Evolutionary conservation across 2,888 invertebrate species (phyloP).

Genomic region (Troglohyphantes excavatus): DNA sequence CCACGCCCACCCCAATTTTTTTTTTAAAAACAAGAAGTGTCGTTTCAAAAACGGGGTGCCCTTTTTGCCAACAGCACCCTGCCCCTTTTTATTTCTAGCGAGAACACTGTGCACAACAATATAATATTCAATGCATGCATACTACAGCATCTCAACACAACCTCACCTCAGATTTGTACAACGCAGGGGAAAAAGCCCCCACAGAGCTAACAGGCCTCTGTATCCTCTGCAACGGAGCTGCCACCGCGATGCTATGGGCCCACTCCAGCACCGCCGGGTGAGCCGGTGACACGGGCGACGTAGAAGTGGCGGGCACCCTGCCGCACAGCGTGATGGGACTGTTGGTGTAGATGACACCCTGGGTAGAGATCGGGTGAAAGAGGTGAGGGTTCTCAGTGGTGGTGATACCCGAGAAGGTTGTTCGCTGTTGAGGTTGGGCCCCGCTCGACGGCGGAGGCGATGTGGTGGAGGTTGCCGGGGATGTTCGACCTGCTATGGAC

Average conservation of each 20-base stretch:
- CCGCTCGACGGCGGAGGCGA: slow-evolving; percentile 78
- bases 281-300: slow-evolving; percentile 81
- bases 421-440: slow-evolving; percentile 38
- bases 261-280: slow-evolving; percentile 75
- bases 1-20: too few species aligned
- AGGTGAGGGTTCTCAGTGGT: slow-evolving; percentile 68
- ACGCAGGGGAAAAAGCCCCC: slow-evolving; percentile 62
- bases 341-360: slow-evolving; percentile 71
- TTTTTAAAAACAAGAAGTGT: too few species aligned
- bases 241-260: slow-evolving; percentile 75
- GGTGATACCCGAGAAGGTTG: slow-evolving; percentile 31
- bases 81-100: too few species aligned
- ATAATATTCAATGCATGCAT: too few species aligned
- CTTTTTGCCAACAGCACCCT: too few species aligned
- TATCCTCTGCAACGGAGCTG: slow-evolving; percentile 71
- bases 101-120: too few species aligned
- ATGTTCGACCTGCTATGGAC: slow-evolving; percentile 80
- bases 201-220: slow-evolving; percentile 64
- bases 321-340: slow-evolving; percentile 68
- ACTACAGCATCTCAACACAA: too few species aligned
- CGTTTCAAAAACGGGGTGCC: too few species aligned
- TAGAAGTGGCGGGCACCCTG: slow-evolving; percentile 66
- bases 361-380: slow-evolving; percentile 72
- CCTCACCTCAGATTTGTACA: slow-evolving; percentile 75
- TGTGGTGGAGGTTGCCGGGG: slow-evolving; percentile 77